Percentiles rank a stretch among this genome's conserved stretches.
These are phyloP conservation scores for Poeciliopsis gracilis DNA, from an alignment of 2,797 vertebrate species.

Conservation along the genomic window DNA sequence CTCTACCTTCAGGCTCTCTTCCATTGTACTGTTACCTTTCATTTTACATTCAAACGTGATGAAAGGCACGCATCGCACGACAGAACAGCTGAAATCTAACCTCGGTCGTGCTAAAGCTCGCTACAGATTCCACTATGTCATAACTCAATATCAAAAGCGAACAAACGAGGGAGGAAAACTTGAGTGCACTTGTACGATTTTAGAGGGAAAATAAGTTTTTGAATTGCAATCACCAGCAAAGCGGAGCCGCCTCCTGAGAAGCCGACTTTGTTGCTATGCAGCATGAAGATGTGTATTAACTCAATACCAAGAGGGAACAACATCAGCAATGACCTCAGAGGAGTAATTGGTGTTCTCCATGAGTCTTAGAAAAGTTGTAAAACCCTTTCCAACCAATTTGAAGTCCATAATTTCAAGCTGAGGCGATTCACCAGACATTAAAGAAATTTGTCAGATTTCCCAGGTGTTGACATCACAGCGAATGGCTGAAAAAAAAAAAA, in stretches of 20 bases:
- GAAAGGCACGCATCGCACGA: not conserved
- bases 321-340: not conserved
- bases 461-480: not conserved
- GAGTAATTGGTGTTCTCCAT: not conserved
- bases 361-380: not conserved
- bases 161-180: not conserved
- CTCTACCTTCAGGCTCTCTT: not conserved
- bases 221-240: not conserved
- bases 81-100: not conserved
- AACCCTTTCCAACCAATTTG: not conserved
- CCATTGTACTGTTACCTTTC: not conserved
- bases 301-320: not conserved
- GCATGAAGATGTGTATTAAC: not conserved
- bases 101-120: not conserved
- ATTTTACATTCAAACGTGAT: not conserved
- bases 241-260: not conserved
- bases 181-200: not conserved
- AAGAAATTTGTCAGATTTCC: not conserved
- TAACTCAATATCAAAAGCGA: not conserved
- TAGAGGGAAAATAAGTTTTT: not conserved
- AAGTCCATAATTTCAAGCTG: not conserved
- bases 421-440: not conserved
- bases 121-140: not conserved
- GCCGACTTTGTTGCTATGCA: not conserved
- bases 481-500: not conserved